A percentile compares a stretch with the other conserved stretches of the same genome.
Evolutionary conservation across 2,113 vertebrate genomes (phyloP).

Genomic region (Odocoileus hemionus): DNA sequence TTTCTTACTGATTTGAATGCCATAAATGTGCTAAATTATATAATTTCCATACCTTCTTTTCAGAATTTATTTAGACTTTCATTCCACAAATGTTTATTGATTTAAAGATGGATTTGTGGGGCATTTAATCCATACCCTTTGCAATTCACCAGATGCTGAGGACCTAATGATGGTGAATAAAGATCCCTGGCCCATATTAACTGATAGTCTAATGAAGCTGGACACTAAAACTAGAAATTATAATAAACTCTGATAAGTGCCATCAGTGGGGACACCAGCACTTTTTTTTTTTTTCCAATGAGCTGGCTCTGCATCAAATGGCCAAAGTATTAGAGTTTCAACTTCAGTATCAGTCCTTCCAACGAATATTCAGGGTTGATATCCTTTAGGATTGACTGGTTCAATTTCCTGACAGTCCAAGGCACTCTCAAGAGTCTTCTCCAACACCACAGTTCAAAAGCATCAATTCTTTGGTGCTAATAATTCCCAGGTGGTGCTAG

Average conservation of each 20-base stretch:
- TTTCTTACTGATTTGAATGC: neutral
- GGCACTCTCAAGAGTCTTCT: neutral
- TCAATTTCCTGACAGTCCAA: neutral
- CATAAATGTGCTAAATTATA: neutral
- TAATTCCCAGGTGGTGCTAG: fast-evolving
- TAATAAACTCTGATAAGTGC: neutral
- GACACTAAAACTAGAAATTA: neutral
- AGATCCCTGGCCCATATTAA: neutral
- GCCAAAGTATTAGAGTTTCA: neutral
- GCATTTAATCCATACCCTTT: neutral
- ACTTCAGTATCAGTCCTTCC: neutral
- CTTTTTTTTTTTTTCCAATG: neutral
- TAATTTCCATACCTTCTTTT: neutral
- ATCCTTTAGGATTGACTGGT: neutral
- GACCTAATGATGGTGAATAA: neutral
- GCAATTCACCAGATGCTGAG: neutral
- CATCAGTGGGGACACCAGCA: neutral
- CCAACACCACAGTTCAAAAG: neutral
- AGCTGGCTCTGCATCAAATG: neutral
- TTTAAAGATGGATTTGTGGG: neutral
- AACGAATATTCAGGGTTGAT: neutral
- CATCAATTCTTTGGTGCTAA: neutral
- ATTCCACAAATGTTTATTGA: neutral
- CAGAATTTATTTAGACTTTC: neutral
- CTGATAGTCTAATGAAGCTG: neutral